phyloP scores from a whole-genome alignment of 2,113 vertebrate genomes.

The Vanacampus margaritifer region DNA sequence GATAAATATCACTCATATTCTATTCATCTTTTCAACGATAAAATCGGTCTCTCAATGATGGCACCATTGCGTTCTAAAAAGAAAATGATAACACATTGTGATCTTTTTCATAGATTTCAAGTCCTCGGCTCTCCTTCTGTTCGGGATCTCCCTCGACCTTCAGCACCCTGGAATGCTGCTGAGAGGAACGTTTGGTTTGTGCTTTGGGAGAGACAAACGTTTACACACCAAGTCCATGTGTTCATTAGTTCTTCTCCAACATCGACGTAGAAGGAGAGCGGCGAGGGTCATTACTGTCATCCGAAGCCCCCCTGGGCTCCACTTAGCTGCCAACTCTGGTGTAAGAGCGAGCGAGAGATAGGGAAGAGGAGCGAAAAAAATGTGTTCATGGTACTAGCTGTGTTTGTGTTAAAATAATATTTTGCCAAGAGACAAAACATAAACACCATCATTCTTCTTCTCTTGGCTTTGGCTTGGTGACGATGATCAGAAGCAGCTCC shows the following conservation, averaged over 20 bases:
- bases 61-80: conserved; percentile 64
- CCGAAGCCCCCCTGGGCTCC: conserved; percentile 13
- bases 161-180: conserved; percentile 26
- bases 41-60: conserved; percentile 62
- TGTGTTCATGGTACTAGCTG: conserved; percentile 55
- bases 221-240: conserved; percentile 28
- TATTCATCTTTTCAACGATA: conserved; percentile 47
- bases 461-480: conserved; percentile 48
- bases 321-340: conserved; percentile 50
- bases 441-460: conserved; percentile 60
- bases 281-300: conserved; percentile 32
- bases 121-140: conserved; percentile 24
- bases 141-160: conserved; percentile 13
- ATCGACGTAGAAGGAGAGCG: conserved; percentile 45
- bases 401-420: conserved; percentile 64
- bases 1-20: conserved; percentile 59
- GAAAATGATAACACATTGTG: conserved; percentile 40
- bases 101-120: conserved; percentile 59
- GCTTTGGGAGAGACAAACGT: conserved; percentile 34
- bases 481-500: conserved; percentile 43
- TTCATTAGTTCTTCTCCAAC: conserved; percentile 47
- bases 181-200: conserved; percentile 40
- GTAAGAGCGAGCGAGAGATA: conserved; percentile 22
- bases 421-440: conserved; percentile 67
- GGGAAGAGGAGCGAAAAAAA: conserved; percentile 14